Evolutionary conservation across 2,797 vertebrate species (phyloP).

Genomic region (Melanotaenia maccullochi): DNA sequence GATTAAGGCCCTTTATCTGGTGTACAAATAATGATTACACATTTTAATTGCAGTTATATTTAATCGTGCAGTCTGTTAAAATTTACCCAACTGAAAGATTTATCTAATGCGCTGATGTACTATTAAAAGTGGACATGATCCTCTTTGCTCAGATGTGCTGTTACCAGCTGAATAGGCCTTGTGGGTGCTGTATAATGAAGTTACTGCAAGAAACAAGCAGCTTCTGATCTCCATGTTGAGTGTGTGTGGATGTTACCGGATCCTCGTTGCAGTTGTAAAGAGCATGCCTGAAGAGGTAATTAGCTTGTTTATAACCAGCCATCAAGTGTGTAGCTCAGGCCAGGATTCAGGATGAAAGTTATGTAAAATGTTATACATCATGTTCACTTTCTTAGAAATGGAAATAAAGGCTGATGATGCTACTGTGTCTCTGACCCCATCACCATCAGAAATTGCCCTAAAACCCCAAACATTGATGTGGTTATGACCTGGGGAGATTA

Average conservation of each 20-base stretch:
- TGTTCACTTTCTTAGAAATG: not conserved
- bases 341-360: not conserved
- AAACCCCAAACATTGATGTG: too few species aligned
- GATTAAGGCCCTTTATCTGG: not conserved
- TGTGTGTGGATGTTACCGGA: slow-evolving; percentile 1
- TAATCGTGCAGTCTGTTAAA: slow-evolving; percentile 1
- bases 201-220: not conserved
- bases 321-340: not conserved
- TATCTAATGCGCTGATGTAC: too few species aligned
- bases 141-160: not conserved
- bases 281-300: not conserved
- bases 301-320: slow-evolving; percentile 7
- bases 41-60: slow-evolving; percentile 4
- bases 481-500: too few species aligned
- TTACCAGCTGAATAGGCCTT: slow-evolving; percentile 7
- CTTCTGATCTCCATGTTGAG: slow-evolving; percentile 3
- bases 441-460: too few species aligned
- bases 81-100: not conserved
- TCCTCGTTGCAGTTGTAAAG: slow-evolving; percentile 11
- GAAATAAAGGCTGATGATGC: not conserved
- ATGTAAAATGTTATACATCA: not conserved
- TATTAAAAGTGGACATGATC: slow-evolving; percentile 7
- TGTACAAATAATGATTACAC: not conserved
- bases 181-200: not conserved
- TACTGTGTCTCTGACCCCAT: not conserved